Conservation (phyloP, 2,888 invertebrate genomes). For the Antheraea assamensis region DNA sequence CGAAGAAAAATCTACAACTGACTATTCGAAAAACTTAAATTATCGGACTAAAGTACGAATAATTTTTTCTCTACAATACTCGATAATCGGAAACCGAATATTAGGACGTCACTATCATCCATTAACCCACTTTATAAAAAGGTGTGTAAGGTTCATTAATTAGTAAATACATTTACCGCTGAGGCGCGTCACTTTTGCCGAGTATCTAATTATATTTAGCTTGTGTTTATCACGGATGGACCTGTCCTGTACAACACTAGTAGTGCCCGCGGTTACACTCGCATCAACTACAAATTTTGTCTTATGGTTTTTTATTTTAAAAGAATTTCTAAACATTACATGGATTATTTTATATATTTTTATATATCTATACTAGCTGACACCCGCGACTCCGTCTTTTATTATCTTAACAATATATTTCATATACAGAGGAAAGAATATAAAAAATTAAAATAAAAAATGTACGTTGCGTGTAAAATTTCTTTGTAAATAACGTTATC, state of each 20-base stretch:
- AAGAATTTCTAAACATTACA: no score
- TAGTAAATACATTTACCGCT: conserved; percentile 6
- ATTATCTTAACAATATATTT: no score
- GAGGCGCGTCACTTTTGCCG: neutral
- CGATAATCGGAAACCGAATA: neutral
- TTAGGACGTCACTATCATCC: neutral
- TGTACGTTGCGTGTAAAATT: no score
- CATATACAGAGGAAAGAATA: no score
- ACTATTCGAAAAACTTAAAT: neutral
- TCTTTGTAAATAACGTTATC: no score
- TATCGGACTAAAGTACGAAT: neutral
- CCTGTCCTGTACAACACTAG: neutral
- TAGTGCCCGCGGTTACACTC: no score
- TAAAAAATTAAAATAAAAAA: no score
- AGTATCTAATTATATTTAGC: conserved; percentile 9
- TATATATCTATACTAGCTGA: no score
- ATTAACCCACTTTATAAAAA: conserved; percentile 15
- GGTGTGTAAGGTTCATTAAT: conserved; percentile 14
- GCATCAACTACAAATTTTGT: no score
- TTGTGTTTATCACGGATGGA: neutral
- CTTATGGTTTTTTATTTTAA: no score
- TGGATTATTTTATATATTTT: no score
- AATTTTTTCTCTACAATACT: neutral
- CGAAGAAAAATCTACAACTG: neutral
- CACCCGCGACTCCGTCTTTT: no score